Evolutionary conservation across 2,888 invertebrate species (phyloP).

Genomic region (Itoplectis maculator): DNA sequence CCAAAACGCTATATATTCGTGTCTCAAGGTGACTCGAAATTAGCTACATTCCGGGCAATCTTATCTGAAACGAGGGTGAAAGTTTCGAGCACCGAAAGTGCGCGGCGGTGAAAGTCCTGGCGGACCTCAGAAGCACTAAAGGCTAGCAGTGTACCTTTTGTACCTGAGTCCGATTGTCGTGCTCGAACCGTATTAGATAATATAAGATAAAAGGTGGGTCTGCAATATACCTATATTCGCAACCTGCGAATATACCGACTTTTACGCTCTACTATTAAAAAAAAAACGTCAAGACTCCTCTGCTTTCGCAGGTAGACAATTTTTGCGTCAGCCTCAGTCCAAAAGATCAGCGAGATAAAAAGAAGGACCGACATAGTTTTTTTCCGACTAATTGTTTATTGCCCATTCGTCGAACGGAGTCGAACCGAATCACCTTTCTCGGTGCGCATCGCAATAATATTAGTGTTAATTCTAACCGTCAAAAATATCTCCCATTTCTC

Average conservation of each 20-base stretch:
- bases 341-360: slow-evolving; percentile 13
- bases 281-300: neutral
- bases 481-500: neutral
- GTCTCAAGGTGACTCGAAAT: neutral
- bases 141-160: slow-evolving; percentile 17
- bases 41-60: neutral
- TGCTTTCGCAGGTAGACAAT: neutral
- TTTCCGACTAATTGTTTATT: neutral
- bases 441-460: neutral
- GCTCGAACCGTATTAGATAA: slow-evolving; percentile 22
- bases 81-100: slow-evolving; percentile 42
- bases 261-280: neutral
- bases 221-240: no score
- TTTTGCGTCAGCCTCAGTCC: slow-evolving; percentile 8
- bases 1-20: no score
- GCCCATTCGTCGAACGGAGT: neutral
- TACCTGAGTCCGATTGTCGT: slow-evolving; percentile 35
- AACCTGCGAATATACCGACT: slow-evolving; percentile 18
- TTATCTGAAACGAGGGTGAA: slow-evolving; percentile 33
- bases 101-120: slow-evolving; percentile 2
- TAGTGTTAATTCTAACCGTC: neutral
- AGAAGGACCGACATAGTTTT: slow-evolving; percentile 7
- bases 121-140: slow-evolving; percentile 6
- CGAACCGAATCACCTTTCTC: neutral
- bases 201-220: slow-evolving; percentile 42